These are phyloP conservation scores for Coryphaenoides rupestris DNA, from an alignment of 2,113 vertebrate species.

Conservation along the genomic window DNA sequence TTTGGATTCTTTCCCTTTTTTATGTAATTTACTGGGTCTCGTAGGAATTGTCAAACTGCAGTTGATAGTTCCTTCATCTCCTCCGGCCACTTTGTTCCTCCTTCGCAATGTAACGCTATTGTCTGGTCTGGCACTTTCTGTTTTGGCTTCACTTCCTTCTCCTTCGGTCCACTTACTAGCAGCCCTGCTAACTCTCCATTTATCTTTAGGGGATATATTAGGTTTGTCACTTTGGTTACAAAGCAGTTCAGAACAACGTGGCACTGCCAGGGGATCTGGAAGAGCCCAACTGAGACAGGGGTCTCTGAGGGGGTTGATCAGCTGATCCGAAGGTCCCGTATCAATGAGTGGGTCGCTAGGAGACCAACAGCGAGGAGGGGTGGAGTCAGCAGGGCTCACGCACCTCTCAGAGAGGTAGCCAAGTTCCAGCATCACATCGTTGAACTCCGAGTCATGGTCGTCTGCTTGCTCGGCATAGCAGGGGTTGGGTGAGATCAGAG, in stretches of 20 bases:
- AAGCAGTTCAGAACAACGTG: constrained; percentile 18
- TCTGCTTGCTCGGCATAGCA: constrained; percentile 86
- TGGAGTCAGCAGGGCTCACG: constrained; percentile 83
- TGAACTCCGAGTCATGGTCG: constrained; percentile 84
- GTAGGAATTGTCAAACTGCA: constrained; percentile 13
- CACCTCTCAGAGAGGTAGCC: constrained; percentile 95
- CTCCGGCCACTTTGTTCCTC: constrained; percentile 72
- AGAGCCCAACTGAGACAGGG: constrained; percentile 66
- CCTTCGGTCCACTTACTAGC: constrained; percentile 58
- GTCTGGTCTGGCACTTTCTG: constrained; percentile 62
- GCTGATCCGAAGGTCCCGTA: constrained; percentile 69
- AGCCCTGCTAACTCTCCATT: constrained; percentile 69
- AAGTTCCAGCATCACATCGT: constrained; percentile 92
- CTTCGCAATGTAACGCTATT: constrained; percentile 51
- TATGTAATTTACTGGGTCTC: constrained; percentile 45
- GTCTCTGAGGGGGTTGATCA: constrained; percentile 79
- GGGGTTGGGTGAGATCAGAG: constrained; percentile 80
- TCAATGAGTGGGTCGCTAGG: constrained; percentile 88
- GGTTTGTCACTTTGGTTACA: constrained; percentile 74
- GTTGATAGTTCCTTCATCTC: constrained; percentile 27
- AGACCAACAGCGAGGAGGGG: constrained; percentile 97
- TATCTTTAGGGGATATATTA: constrained; percentile 70
- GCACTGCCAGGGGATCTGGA: constrained; percentile 54
- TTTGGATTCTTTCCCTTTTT: constrained; percentile 44
- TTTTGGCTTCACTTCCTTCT: constrained; percentile 69